Evolutionary conservation across 2,113 vertebrate species (phyloP).

Genomic region (Boleophthalmus pectinirostris): DNA sequence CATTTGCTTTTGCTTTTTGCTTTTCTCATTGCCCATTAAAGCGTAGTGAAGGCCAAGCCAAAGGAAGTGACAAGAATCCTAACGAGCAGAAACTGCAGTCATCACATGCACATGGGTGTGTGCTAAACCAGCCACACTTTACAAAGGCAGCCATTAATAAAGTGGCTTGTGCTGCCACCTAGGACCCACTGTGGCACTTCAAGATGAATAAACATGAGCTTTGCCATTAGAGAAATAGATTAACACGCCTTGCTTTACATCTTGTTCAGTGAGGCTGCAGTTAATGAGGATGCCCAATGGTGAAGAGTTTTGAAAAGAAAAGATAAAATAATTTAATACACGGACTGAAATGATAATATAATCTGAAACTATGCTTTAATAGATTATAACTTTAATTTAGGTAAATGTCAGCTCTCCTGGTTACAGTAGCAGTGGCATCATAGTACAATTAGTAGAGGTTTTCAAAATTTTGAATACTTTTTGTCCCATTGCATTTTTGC

Average conservation of each 20-base stretch:
- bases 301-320: not conserved
- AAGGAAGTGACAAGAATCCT: conserved; percentile 66
- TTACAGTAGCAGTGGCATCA: not conserved
- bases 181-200: conserved; percentile 14
- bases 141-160: conserved; percentile 18
- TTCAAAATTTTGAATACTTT: too few species aligned
- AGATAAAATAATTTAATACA: not conserved
- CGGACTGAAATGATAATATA: not conserved
- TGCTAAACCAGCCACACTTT: not conserved
- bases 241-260: not conserved
- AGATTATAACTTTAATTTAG: too few species aligned
- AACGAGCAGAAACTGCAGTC: conserved; percentile 42
- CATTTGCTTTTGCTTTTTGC: too few species aligned
- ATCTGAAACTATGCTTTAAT: not conserved
- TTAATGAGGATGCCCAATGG: not conserved
- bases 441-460: too few species aligned
- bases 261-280: not conserved
- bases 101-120: conserved; percentile 6
- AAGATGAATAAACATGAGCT: conserved; percentile 2
- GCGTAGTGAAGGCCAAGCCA: conserved; percentile 39
- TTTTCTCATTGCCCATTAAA: conserved; percentile 46
- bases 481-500: not conserved
- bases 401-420: not conserved
- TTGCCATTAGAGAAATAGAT: not conserved
- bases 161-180: conserved; percentile 41